Conservation (phyloP, 1,140 invertebrate species). For the Drosophila persimilis region DNA sequence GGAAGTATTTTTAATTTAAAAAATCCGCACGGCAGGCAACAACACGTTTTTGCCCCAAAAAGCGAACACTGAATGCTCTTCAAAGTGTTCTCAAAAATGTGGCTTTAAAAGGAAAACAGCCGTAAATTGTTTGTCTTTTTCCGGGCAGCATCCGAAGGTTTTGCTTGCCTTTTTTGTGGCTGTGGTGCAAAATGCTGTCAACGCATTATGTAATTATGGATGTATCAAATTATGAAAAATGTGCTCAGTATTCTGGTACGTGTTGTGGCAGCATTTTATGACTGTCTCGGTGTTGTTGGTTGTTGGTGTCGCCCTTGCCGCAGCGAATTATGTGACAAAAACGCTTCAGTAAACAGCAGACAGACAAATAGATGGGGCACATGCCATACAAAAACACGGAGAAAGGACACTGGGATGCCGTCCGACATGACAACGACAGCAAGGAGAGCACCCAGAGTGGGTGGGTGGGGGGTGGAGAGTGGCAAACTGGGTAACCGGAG, state of each 20-base stretch:
- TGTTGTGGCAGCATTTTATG: constrained; percentile 71
- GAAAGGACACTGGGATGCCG: constrained; percentile 29
- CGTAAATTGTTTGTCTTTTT: constrained; percentile 34
- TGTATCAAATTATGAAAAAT: constrained; percentile 80
- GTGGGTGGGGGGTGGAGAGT: constrained; percentile 7
- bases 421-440: constrained; percentile 15
- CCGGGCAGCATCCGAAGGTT: neutral
- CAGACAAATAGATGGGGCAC: constrained; percentile 49
- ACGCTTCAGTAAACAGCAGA: constrained; percentile 48
- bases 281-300: constrained; percentile 33
- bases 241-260: constrained; percentile 53
- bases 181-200: constrained; percentile 53
- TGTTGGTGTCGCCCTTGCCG: constrained; percentile 37
- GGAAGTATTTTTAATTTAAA: constrained; percentile 49
- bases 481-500: constrained; percentile 9
- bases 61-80: constrained; percentile 16
- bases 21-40: constrained; percentile 2
- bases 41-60: constrained; percentile 1
- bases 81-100: neutral
- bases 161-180: neutral
- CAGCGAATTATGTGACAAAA: constrained; percentile 62
- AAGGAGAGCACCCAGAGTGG: neutral
- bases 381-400: constrained; percentile 33
- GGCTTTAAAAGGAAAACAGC: constrained; percentile 13
- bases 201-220: constrained; percentile 79